Percentiles rank a stretch among this genome's conserved stretches.
Conservation (phyloP, 2,888 invertebrate genomes). For the Rhaphigaster nebulosa region DNA sequence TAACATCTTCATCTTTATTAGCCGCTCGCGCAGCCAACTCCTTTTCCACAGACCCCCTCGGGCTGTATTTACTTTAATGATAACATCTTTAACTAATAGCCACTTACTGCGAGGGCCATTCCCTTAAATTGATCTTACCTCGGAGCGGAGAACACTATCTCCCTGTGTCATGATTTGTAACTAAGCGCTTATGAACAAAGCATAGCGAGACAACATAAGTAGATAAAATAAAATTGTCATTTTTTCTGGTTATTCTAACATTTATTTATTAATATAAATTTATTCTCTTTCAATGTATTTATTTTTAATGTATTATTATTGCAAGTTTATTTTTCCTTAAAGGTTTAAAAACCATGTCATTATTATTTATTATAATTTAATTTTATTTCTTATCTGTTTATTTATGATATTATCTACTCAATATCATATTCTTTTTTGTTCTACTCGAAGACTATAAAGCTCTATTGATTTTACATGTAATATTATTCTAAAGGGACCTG, state of each 20-base stretch:
- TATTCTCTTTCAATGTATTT: no score
- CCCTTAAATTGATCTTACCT: neutral
- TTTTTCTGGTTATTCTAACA: neutral
- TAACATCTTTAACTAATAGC: slow-evolving; percentile 38
- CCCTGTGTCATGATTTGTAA: neutral
- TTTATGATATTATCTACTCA: no score
- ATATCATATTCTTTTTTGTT: no score
- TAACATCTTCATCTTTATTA: slow-evolving; percentile 32
- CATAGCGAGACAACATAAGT: neutral
- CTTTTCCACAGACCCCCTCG: neutral
- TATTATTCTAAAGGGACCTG: no score
- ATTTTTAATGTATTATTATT: no score
- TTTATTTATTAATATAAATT: neutral
- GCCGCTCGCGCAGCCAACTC: neutral
- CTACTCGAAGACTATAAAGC: no score
- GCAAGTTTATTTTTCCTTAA: no score
- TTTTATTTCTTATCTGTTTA: no score
- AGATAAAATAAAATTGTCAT: neutral
- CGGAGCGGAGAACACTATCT: neutral
- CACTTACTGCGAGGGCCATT: neutral
- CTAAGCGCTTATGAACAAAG: neutral
- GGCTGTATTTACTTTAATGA: neutral
- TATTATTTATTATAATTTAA: no score
- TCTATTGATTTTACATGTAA: no score
- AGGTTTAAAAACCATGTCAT: no score